Evolutionary conservation across 1,140 invertebrate genomes (phyloP), one percentile per base, ranked within the genome.

Genomic region (Drosophila asahinai): DNA sequence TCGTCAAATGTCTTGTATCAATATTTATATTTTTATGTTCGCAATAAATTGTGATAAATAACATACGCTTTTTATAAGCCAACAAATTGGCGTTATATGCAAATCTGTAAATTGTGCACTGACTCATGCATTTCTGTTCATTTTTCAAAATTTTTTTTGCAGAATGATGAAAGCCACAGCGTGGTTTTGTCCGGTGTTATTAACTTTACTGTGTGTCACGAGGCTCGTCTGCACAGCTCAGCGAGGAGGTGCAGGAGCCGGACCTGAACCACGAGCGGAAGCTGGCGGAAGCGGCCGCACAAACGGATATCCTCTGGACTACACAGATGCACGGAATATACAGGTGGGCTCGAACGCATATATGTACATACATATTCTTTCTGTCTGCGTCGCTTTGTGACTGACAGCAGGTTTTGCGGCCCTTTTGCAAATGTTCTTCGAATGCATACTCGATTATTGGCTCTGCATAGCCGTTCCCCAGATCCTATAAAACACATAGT

Each of bases 131-230:
- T 72, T 68, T 62, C 55, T 51, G 54, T 70, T 57, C 57, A 47
- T 52, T 65, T 61, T 55, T 58, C 48, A 48, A 36, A 33, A 51
- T 67, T 80, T 67, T 74, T 75, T 70, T 73, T 79, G n/a, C 77
- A 92, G 87, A 83, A 91, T 71, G 80, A 92, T 92, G 91, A 92
- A 92, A 91, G 86, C 91, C 82, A 91, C 91, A 81, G 81, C 87
- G 82, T 91, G 91, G 86, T 89, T 92, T 81, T 92, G 82, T 59
- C 91, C 91, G 78, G 86, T 92, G 51, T 64, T 92, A 75, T 77
- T 92, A 77, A 90, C 89, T 75, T 83, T 92, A 80, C 83, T 92
- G 64, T 92, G 91, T 54, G 91, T 87, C 68, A 91, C 87, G 22
- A 77, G 86, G 66, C 74, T 92, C 57, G 91, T 92, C 54, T 92